Percentiles rank a stretch among this genome's conserved stretches.
Conservation (phyloP, 2,888 invertebrate species). For the Andrena dorsata region DNA sequence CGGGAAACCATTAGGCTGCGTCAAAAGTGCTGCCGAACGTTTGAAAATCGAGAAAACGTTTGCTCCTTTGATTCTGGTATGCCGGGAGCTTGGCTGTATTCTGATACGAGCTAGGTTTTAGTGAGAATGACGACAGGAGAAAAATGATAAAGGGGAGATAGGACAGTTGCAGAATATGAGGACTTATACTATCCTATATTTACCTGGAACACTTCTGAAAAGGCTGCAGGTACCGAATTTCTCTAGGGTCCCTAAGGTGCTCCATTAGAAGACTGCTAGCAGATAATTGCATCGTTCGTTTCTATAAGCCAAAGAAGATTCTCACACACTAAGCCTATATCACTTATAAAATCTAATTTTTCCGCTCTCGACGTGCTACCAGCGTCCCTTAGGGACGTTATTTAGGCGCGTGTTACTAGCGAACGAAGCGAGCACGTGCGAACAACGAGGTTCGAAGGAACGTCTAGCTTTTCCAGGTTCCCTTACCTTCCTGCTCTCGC, state of each 20-base stretch:
- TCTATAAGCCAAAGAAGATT: not conserved
- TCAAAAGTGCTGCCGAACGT: not conserved
- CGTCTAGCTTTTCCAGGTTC: not conserved
- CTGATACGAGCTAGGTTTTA: not conserved
- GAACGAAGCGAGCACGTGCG: conserved; percentile 14
- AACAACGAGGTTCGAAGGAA: conserved; percentile 28
- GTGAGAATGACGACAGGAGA: too few species aligned
- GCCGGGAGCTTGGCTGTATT: not conserved
- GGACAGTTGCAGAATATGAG: too few species aligned
- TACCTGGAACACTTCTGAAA: too few species aligned
- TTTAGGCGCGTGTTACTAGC: not conserved
- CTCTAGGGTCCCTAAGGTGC: too few species aligned
- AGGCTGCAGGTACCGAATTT: too few species aligned
- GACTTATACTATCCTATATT: too few species aligned
- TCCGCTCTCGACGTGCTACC: not conserved
- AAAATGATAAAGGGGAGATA: too few species aligned
- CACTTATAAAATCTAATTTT: conserved; percentile 1
- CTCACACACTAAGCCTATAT: not conserved
- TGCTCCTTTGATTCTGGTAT: conserved; percentile 27
- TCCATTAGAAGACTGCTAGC: too few species aligned
- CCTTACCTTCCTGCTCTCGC: not conserved
- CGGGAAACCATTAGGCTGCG: not conserved
- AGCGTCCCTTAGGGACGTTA: not conserved
- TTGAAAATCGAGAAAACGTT: conserved; percentile 32
- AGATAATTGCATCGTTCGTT: not conserved